Conservation (phyloP, 2,113 vertebrate species). For the Trichomycterus rosablanca region DNA sequence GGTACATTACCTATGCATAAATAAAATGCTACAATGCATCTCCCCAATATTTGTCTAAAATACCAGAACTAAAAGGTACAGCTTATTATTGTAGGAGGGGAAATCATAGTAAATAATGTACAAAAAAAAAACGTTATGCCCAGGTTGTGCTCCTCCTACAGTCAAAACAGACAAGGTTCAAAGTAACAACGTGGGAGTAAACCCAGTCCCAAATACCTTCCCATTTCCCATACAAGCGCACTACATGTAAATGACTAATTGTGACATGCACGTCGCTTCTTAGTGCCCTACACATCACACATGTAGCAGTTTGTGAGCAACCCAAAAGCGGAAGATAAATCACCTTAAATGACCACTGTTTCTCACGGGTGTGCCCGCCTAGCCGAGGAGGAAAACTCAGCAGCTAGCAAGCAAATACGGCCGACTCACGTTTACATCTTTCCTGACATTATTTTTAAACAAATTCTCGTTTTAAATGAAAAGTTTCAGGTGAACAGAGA, state of each 20-base stretch:
- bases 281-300: neutral
- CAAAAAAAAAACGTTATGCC: no score
- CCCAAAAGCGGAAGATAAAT: neutral
- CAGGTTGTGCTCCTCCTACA: neutral
- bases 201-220: neutral
- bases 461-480: neutral
- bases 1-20: no score
- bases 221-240: neutral
- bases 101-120: no score
- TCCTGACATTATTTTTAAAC: neutral
- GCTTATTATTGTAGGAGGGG: no score
- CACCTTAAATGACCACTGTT: slow-evolving; percentile 1
- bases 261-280: neutral
- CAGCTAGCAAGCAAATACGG: neutral
- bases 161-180: slow-evolving; percentile 1
- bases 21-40: no score
- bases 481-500: neutral
- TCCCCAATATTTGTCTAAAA: no score
- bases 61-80: no score
- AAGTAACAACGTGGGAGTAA: slow-evolving; percentile 18
- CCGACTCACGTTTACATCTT: neutral
- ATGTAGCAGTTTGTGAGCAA: neutral
- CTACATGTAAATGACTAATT: neutral
- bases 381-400: neutral
- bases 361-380: slow-evolving; percentile 1